phyloP scores from a whole-genome alignment of 2,888 invertebrate genomes.

The Actias luna region DNA sequence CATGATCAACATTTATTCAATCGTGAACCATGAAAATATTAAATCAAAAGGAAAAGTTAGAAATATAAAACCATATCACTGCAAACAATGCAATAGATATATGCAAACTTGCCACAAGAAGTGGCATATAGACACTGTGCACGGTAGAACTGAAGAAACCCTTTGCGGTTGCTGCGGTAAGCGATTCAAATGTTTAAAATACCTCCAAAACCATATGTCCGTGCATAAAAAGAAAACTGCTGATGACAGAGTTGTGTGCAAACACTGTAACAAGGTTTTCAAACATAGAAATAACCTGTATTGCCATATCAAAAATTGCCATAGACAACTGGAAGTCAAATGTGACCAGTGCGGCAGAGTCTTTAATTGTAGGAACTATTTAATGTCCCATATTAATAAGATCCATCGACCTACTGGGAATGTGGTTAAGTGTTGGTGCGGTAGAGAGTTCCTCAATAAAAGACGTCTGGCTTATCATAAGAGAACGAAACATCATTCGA shows the following conservation, averaged over 20 bases:
- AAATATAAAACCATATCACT: neutral
- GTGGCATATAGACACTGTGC: neutral
- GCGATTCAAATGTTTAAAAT: neutral
- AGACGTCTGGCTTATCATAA: no score
- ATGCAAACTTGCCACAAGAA: neutral
- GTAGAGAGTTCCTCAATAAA: no score
- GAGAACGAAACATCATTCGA: no score
- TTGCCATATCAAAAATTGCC: neutral
- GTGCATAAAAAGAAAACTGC: neutral
- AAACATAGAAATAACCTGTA: neutral
- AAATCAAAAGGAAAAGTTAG: neutral
- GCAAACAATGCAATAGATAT: neutral
- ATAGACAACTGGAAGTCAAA: neutral
- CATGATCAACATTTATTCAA: neutral
- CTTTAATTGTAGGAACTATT: neutral
- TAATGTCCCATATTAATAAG: neutral
- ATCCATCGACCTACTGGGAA: neutral
- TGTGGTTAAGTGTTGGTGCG: neutral
- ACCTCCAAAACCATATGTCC: neutral
- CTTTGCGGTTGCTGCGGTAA: neutral
- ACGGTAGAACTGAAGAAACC: neutral
- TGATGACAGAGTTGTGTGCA: neutral
- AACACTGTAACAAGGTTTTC: neutral
- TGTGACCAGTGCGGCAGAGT: neutral
- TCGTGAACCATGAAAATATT: neutral